Conservation (phyloP, 2,888 invertebrate species). For the Lampropteryx suffumata region DNA sequence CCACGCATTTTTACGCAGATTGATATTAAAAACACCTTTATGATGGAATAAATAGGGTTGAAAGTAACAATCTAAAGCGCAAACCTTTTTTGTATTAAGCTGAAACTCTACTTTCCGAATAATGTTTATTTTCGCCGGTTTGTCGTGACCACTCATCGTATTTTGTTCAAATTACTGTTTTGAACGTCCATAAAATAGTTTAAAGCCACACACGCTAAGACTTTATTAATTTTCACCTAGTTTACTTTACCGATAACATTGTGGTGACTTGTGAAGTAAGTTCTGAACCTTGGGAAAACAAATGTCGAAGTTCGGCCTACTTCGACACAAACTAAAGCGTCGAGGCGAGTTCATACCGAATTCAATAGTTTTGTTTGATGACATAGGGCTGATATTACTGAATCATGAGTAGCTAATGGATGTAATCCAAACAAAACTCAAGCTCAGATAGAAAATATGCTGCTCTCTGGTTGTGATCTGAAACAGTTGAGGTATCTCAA, state of each 20-base stretch:
- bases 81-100: constrained; percentile 7
- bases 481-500: no score
- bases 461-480: no score
- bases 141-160: constrained; percentile 32
- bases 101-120: constrained; percentile 21
- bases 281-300: constrained; percentile 2
- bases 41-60: not conserved
- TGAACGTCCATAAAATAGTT: constrained; percentile 28
- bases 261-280: constrained; percentile 7
- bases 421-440: no score
- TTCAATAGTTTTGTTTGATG: not conserved
- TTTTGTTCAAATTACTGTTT: constrained; percentile 33
- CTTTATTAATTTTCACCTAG: constrained; percentile 28
- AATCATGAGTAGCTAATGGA: no score
- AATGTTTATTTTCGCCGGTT: constrained; percentile 25
- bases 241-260: constrained; percentile 19
- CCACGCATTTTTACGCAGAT: constrained; percentile 27
- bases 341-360: not conserved
- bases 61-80: not conserved
- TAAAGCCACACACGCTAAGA: constrained; percentile 20
- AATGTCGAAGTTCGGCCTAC: not conserved
- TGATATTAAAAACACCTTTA: constrained; percentile 22
- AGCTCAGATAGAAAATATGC: no score
- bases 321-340: not conserved
- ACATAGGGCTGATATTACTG: no score